These are phyloP conservation scores for Ceyx margarethae DNA, from an alignment of 2,113 vertebrate genomes.

Conservation along the genomic window DNA sequence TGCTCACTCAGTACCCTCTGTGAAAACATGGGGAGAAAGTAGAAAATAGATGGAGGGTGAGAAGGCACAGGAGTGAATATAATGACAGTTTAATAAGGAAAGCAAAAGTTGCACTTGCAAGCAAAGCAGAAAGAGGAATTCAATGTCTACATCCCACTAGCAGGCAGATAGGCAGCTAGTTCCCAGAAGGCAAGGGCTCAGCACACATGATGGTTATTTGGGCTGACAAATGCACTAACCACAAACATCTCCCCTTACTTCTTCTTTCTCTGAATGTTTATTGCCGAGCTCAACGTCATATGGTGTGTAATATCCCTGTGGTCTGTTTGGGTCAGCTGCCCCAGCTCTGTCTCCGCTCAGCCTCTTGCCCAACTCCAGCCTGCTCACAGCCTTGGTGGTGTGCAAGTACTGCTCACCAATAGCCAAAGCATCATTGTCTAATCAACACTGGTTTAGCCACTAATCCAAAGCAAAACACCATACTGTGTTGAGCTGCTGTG, in stretches of 20 bases:
- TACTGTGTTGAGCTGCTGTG: neutral
- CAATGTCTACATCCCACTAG: neutral
- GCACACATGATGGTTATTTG: neutral
- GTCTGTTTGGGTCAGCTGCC: neutral
- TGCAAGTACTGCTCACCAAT: neutral
- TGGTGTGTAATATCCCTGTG: neutral
- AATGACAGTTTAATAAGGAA: neutral
- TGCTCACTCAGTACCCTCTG: neutral
- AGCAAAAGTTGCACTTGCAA: conserved; percentile 17
- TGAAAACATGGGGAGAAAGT: neutral
- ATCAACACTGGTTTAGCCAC: neutral
- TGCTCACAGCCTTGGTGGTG: neutral
- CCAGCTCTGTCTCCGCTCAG: accelerated
- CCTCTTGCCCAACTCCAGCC: neutral
- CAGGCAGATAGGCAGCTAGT: neutral
- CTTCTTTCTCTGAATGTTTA: neutral
- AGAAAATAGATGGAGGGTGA: neutral
- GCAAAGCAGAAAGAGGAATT: conserved; percentile 46
- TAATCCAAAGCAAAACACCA: neutral
- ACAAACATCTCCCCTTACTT: neutral
- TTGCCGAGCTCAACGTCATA: neutral
- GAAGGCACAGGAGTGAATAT: neutral
- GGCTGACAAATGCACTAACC: neutral
- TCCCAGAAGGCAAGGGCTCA: neutral
- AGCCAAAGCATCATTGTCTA: accelerated